Conservation (phyloP, 1,140 invertebrate species). For the Scaptomyza hsui region DNA sequence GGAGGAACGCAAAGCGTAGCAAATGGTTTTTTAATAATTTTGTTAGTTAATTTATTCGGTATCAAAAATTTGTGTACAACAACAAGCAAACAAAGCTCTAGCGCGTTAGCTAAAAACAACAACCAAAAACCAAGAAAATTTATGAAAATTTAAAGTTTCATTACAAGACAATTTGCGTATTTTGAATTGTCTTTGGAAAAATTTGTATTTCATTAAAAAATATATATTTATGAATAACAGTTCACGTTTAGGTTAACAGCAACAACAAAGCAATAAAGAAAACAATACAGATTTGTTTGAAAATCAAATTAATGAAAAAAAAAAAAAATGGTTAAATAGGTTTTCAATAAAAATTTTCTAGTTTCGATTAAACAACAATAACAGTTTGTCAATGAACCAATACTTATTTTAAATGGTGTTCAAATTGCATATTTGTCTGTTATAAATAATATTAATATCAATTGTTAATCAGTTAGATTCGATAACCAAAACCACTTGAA, state of each 20-base stretch:
- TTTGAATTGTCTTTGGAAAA: constrained; percentile 17
- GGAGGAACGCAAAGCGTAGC: constrained; percentile 39
- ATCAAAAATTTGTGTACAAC: constrained; percentile 56
- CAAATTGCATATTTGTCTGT: neutral
- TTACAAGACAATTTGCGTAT: constrained; percentile 26
- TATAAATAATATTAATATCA: neutral
- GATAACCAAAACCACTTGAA: neutral
- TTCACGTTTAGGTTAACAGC: constrained; percentile 31
- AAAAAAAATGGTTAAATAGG: constrained; percentile 13
- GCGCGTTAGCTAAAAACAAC: constrained; percentile 39
- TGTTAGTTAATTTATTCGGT: constrained; percentile 69
- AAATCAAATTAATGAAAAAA: neutral
- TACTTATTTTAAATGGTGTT: constrained; percentile 21
- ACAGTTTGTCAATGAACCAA: constrained; percentile 1
- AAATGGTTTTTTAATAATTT: constrained; percentile 63
- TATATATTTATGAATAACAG: constrained; percentile 7
- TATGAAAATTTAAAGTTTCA: constrained; percentile 15
- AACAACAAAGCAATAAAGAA: constrained; percentile 43
- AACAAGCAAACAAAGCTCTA: constrained; percentile 52
- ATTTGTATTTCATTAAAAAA: constrained; percentile 11
- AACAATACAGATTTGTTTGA: constrained; percentile 38
- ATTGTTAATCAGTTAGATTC: constrained; percentile 4
- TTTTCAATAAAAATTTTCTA: constrained; percentile 32
- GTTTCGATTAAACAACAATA: constrained; percentile 7
- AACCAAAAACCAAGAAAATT: constrained; percentile 11